phyloP scores from a whole-genome alignment of 2,113 vertebrate genomes.

The Ptilorrhoa leucosticta region DNA sequence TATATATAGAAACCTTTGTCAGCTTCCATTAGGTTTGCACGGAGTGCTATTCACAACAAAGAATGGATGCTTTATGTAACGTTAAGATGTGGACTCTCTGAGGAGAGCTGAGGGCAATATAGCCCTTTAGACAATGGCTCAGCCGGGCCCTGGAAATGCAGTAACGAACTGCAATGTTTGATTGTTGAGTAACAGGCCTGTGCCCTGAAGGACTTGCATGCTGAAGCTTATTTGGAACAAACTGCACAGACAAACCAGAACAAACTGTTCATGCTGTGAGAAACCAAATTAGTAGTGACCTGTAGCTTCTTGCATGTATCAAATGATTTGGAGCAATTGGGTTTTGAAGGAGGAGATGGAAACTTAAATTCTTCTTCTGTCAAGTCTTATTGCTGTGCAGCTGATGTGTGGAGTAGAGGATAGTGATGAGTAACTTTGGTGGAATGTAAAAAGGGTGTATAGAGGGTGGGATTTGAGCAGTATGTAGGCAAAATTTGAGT shows the following conservation, averaged over 20 bases:
- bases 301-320: background rate
- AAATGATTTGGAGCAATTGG: background rate
- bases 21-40: background rate
- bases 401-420: background rate
- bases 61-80: background rate
- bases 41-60: background rate
- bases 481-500: background rate
- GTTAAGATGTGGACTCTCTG: background rate
- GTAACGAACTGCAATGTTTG: background rate
- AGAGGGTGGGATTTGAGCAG: background rate
- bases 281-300: background rate
- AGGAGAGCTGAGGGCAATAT: background rate
- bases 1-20: background rate
- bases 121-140: background rate
- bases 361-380: background rate
- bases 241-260: background rate
- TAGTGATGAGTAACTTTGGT: background rate
- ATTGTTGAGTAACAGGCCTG: background rate
- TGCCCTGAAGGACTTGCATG: background rate
- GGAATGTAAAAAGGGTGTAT: background rate
- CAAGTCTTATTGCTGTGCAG: background rate
- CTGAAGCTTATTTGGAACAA: background rate
- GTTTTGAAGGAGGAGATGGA: background rate
- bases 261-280: background rate
- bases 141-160: background rate